Evolutionary conservation across 2,888 invertebrate genomes (phyloP), one percentile per base, ranked within the genome.

Genomic region (Brenthis ino): DNA sequence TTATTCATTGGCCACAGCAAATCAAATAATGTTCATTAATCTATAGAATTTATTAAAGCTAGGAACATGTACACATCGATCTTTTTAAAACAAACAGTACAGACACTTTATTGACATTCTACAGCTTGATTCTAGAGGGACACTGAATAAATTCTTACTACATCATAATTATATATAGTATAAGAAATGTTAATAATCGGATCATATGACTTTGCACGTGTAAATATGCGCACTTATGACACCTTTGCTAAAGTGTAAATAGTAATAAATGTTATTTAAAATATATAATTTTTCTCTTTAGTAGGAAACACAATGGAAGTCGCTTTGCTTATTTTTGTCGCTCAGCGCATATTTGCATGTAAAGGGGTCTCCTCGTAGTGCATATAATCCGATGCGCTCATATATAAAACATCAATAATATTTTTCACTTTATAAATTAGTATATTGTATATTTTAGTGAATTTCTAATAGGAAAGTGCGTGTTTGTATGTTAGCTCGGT

Each of bases 31-130:
- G 72, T 72, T 72, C 24, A 53, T 72, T 71, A 72, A 75, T 80
- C 81, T 82, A 84, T 82, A 85, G 79, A 85, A 79, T 91, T 90
- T 87, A 87, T 89, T 89, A 86, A 90, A 89, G 87, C 91, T 88
- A 89, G 86, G 87, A 90, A 90, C 91, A 89, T 88, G 68, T 68
- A 71, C 69, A 76, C 72, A 72, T 68, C 70, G 65, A 74, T 71
- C 65, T 70, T 64, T 70, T 69, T 64, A 61, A 54, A 70, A 71
- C 68, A 72, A 72, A 70, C n/a, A 67, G 68, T 53, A 72, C 64
- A 73, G 63, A 73, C 71, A 74, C 66, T 67, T 28, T 12, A 61
- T 71, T 64, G 65, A 64, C 67, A 57, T 63, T 58, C 73, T 76
- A 76, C 73, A 60, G 67, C 72, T 71, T 56, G 71, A 73, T 64